Evolutionary conservation across 2,888 invertebrate genomes (phyloP).

Genomic region (Tanytarsus gracilentus): DNA sequence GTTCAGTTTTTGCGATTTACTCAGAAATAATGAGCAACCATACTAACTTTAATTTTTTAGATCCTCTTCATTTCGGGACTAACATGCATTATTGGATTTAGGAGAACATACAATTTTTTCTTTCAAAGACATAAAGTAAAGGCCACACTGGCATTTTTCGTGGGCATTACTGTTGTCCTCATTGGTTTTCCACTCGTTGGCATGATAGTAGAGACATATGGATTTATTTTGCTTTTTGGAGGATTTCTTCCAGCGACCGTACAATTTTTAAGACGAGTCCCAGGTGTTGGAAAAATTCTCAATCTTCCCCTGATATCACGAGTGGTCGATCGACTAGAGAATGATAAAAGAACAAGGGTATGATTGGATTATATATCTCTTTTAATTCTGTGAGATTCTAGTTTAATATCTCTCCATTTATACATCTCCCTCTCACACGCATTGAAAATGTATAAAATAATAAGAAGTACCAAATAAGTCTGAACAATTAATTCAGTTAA

Average conservation of each 20-base stretch:
- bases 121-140: constrained; percentile 93
- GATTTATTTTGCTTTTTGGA: constrained; percentile 83
- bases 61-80: constrained; percentile 92
- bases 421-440: too few species aligned
- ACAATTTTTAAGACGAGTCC: constrained; percentile 88
- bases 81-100: constrained; percentile 91
- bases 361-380: too few species aligned
- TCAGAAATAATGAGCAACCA: too few species aligned
- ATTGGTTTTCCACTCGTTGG: constrained; percentile 94
- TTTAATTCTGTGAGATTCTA: too few species aligned
- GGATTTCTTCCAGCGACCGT: constrained; percentile 95
- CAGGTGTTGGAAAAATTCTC: constrained; percentile 78
- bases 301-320: constrained; percentile 83
- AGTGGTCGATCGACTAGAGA: constrained; percentile 41
- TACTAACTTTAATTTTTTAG: too few species aligned
- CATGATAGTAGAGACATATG: constrained; percentile 94
- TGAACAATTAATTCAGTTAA: too few species aligned
- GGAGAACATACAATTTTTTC: constrained; percentile 93
- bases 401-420: too few species aligned
- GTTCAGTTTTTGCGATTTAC: too few species aligned
- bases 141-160: constrained; percentile 82
- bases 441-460: too few species aligned
- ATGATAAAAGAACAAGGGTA: constrained; percentile 16
- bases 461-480: too few species aligned
- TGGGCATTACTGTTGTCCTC: constrained; percentile 85